Evolutionary conservation across 2,888 invertebrate genomes (phyloP), one percentile per base, ranked within the genome.

Genomic region (Perizoma affinitatum): DNA sequence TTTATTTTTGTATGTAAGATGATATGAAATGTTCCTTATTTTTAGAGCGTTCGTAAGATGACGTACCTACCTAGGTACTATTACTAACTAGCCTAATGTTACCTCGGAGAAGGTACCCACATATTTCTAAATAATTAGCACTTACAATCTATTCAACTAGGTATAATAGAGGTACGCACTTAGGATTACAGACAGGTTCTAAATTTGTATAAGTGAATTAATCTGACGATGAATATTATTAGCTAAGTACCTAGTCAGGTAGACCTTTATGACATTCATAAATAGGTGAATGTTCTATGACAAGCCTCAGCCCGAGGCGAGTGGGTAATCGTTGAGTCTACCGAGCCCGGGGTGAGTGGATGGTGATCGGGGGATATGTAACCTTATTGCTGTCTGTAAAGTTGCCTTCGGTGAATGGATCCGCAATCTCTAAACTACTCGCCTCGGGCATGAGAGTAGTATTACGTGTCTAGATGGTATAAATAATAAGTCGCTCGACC

Each of bases 11-110:
- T 56, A 59, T 55, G 62, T 68, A 65, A 59, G 64, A 60, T 55
- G 10, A 58, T 8, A 58, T 36, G 33, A 43, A 65, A 68, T 65
- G 68, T 68, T 68, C 66, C 66, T 66, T 68, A 58, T 61, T 63
- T 63, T 66, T 64, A 68, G 64, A 66, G 58, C 64, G 56, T 59
- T 59, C 61, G 55, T 60, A 59, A 10, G 61, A 62, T 22, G 56
- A 60, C 60, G 45, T 58, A 46, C 40, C 50, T 58, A 7, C 5
- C 38, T 38, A 38, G 7, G 38, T 22, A 22, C 6, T 38, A 58
- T 54, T 22, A 54, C 62, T 62, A 61, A 57, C 54, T 57, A 57
- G 54, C 41, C 46, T 61, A 57, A 51, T 35, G 60, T 61, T 56
- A 61, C 61, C 56, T 61, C 61, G 45, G 42, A 51, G 47, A 52